phyloP scores from a whole-genome alignment of 2,888 invertebrate genomes.

The Euzetes globulus region DNA sequence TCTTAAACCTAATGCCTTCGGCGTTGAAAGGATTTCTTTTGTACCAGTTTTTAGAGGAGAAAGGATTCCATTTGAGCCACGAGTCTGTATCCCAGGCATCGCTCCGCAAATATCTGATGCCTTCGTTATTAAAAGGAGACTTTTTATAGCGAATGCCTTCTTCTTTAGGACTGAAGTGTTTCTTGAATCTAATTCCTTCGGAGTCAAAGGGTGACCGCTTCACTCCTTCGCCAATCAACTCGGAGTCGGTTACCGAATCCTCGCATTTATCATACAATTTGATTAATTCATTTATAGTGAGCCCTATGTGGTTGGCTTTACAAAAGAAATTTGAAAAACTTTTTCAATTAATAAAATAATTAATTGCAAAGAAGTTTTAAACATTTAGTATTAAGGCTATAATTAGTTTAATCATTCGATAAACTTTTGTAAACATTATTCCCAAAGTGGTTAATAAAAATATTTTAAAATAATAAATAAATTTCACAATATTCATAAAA shows the following conservation, averaged over 20 bases:
- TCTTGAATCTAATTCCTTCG: conserved; percentile 33
- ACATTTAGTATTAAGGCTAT: too few species aligned
- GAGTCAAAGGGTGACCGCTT: conserved; percentile 30
- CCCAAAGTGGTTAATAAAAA: too few species aligned
- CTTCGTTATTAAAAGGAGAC: conserved; percentile 26
- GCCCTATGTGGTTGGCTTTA: not conserved
- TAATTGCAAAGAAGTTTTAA: not conserved
- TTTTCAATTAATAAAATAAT: not conserved
- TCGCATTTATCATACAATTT: conserved; percentile 17
- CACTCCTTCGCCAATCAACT: not conserved
- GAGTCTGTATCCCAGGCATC: not conserved
- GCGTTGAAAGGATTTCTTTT: conserved; percentile 25
- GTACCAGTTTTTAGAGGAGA: not conserved
- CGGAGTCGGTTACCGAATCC: not conserved
- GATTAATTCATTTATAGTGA: conserved; percentile 3
- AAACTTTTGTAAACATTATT: too few species aligned
- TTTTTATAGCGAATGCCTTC: conserved; percentile 34
- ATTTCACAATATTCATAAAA: too few species aligned
- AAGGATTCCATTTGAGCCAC: conserved; percentile 20
- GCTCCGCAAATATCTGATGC: conserved; percentile 11
- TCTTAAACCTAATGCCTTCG: conserved; percentile 33
- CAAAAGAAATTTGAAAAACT: not conserved
- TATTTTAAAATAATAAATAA: too few species aligned
- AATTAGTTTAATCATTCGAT: too few species aligned
- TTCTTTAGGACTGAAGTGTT: conserved; percentile 27